A percentile compares a stretch with the other conserved stretches of the same genome.
Evolutionary conservation across 2,888 invertebrate species (phyloP).

Genomic region (Cerceris ruficornis): DNA sequence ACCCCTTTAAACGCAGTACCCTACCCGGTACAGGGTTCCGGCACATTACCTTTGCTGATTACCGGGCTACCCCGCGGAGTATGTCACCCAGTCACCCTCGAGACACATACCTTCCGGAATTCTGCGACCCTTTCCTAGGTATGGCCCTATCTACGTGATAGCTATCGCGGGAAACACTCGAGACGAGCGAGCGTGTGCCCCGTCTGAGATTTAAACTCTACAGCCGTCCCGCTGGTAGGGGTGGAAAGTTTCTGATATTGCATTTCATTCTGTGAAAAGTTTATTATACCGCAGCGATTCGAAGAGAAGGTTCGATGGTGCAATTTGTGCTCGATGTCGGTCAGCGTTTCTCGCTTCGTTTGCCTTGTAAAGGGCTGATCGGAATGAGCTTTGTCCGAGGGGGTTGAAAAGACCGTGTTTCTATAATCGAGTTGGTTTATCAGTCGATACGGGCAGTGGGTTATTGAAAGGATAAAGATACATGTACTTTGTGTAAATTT

Average conservation of each 20-base stretch:
- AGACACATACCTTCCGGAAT: constrained; percentile 73
- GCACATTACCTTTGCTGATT: constrained; percentile 81
- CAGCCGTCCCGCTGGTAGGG: background rate
- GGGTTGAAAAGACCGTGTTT: no score
- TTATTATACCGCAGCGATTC: constrained; percentile 20
- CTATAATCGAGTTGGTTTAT: no score
- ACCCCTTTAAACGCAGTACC: constrained; percentile 72
- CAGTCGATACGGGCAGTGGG: no score
- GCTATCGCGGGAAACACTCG: constrained; percentile 36
- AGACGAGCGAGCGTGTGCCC: constrained; percentile 35
- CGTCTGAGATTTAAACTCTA: constrained; percentile 41
- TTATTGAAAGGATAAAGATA: no score
- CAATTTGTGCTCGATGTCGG: no score
- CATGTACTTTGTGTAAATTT: no score
- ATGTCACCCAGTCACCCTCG: constrained; percentile 78
- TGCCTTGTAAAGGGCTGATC: no score
- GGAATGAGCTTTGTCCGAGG: no score
- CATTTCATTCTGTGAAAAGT: constrained; percentile 26
- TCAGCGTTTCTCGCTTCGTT: no score
- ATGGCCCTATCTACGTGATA: constrained; percentile 36
- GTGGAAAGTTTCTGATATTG: background rate
- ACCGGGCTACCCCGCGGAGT: constrained; percentile 77
- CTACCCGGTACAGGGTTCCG: constrained; percentile 73
- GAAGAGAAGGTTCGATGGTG: no score
- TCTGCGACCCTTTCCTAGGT: constrained; percentile 48